Evolutionary conservation across 2,888 invertebrate species (phyloP).

Genomic region (Tromatobia lineatoria): DNA sequence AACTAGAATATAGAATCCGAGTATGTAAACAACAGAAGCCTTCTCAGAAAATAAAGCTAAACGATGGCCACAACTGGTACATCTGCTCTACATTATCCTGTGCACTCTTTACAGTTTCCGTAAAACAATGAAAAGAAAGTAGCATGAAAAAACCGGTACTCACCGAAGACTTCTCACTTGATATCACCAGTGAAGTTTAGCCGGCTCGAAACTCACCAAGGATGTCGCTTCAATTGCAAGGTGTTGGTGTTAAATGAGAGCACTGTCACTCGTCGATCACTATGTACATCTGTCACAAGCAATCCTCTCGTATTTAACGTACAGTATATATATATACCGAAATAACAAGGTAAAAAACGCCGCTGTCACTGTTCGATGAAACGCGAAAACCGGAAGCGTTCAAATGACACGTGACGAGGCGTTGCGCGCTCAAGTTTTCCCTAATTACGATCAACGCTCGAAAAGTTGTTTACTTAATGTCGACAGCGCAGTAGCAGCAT

Average conservation of each 20-base stretch:
- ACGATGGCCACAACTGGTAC: neutral
- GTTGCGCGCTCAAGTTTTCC: conserved; percentile 17
- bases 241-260: neutral
- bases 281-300: neutral
- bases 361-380: conserved; percentile 4
- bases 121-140: conserved; percentile 4
- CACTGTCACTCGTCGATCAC: conserved; percentile 38
- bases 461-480: conserved; percentile 2
- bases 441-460: conserved; percentile 11
- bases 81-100: neutral
- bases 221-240: conserved; percentile 4
- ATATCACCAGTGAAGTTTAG: neutral
- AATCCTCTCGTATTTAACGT: neutral
- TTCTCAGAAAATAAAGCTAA: no score
- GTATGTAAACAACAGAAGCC: no score
- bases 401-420: conserved; percentile 34
- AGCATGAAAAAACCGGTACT: neutral
- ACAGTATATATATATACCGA: neutral
- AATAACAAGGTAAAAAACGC: neutral
- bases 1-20: no score
- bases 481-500: neutral
- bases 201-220: neutral
- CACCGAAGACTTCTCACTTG: neutral
- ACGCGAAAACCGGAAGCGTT: neutral
- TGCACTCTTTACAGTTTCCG: neutral